These are phyloP conservation scores for Ceratina calcarata DNA, from an alignment of 1,140 invertebrate genomes.

Conservation along the genomic window DNA sequence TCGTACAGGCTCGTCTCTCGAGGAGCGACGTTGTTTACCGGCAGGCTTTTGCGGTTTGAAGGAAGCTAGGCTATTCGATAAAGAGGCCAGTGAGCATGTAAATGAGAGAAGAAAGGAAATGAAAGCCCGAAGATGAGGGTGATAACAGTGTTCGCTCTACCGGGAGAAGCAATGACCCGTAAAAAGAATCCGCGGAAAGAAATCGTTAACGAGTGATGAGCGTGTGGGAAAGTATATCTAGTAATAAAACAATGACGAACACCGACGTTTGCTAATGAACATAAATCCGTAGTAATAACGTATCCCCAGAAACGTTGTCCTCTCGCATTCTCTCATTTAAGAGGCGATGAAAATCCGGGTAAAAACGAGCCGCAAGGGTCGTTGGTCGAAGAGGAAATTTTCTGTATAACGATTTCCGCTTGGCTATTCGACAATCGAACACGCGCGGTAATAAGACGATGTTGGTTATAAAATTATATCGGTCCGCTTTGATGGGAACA, in stretches of 20 bases:
- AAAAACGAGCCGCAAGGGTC: neutral
- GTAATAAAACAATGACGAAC: neutral
- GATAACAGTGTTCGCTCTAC: neutral
- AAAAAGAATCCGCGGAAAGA: neutral
- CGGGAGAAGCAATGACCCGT: neutral
- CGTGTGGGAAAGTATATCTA: neutral
- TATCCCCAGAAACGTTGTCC: neutral
- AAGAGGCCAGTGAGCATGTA: neutral
- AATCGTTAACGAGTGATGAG: neutral
- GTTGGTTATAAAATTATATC: no score
- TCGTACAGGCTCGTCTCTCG: no score
- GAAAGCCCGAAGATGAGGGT: neutral
- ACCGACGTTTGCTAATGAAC: neutral
- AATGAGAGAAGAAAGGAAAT: conserved; percentile 5
- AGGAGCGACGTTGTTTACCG: no score
- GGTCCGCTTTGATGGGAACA: no score
- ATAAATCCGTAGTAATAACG: neutral
- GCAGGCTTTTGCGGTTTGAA: no score
- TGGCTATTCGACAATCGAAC: neutral
- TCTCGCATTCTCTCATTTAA: neutral
- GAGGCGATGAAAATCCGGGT: neutral
- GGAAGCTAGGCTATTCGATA: neutral
- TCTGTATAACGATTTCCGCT: neutral
- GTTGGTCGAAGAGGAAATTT: neutral
- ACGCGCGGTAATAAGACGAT: neutral